Evolutionary conservation across 2,888 invertebrate species (phyloP), one percentile per base, ranked within the genome.

Genomic region (Cotesia congregata): DNA sequence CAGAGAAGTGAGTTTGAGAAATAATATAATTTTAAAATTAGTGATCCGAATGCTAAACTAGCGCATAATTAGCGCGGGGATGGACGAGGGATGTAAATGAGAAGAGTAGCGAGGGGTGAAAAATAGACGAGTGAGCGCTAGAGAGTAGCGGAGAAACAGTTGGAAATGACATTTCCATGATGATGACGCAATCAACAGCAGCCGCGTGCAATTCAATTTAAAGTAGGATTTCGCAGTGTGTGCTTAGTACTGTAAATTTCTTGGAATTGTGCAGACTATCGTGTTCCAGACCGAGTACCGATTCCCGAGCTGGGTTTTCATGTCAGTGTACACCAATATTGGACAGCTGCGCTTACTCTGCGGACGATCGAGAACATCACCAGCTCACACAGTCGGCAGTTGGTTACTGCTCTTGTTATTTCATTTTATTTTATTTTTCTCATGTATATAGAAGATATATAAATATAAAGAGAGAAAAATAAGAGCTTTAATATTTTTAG

Each of bases 181-280:
- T 76, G 62, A 76, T 64, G 72, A 68, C 62, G 68, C 68, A 72
- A 72, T 76, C 67, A 72, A 76, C 67, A 50, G 68, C 72, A 76
- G 68, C 72, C 61, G 67, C 73, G 71, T 72, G 67, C 60, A 61
- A 67, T 20, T 73, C 65, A 72, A 72, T 72, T 72, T 72, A 17
- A 50, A 72, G 64, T 65, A 38, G 65, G 67, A 73, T 73, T 73
- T 65, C 40, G 50, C 61, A 30, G 38, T 70, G 59, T 50, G n/a
- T 39, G 61, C 38, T 71, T 71, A 30, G 15, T 61, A 38, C 17
- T 65, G 72, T 72, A 65, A 65, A 50, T 72, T 50, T 72, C 40
- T 72, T 41, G 20, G 50, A 65, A 62, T 72, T 20, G 40, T 30
- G 30, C 5, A 41, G 50, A 20, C 64, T 65, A 72, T 72, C 50